These are phyloP conservation scores for Thymelicus acteon DNA, from an alignment of 2,888 invertebrate species.

Conservation along the genomic window DNA sequence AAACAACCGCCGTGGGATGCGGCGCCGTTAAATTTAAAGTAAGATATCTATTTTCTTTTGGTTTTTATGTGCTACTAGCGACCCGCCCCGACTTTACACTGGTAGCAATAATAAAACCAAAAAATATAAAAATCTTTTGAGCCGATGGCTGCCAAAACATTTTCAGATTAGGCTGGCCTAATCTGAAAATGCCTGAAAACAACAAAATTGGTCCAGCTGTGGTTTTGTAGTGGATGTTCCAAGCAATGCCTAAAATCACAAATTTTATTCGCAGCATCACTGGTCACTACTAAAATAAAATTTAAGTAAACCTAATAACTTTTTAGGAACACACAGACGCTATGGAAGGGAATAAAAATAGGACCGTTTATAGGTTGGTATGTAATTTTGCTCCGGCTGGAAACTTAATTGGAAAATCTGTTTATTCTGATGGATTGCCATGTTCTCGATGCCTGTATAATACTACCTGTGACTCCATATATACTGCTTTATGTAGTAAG, in stretches of 20 bases:
- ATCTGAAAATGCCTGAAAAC: no score
- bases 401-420: slow-evolving; percentile 57
- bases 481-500: slow-evolving; percentile 64
- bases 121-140: no score
- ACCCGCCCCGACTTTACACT: no score
- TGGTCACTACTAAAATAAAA: no score
- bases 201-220: no score
- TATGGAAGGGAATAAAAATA: slow-evolving; percentile 48
- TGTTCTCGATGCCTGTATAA: slow-evolving; percentile 63
- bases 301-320: not conserved
- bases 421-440: slow-evolving; percentile 62
- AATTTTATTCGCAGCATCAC: no score
- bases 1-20: slow-evolving; percentile 68
- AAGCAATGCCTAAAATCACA: no score
- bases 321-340: slow-evolving; percentile 56
- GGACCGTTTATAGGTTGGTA: slow-evolving; percentile 65
- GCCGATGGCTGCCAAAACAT: no score
- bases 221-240: no score
- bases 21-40: slow-evolving; percentile 74
- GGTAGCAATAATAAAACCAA: no score
- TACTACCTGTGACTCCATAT: slow-evolving; percentile 55
- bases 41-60: slow-evolving; percentile 37
- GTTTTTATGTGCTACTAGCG: no score
- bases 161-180: no score
- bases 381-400: slow-evolving; percentile 75